A percentile compares a stretch with the other conserved stretches of the same genome.
Evolutionary conservation across 2,888 invertebrate species (phyloP).

Genomic region (Drosophila multiciliata): DNA sequence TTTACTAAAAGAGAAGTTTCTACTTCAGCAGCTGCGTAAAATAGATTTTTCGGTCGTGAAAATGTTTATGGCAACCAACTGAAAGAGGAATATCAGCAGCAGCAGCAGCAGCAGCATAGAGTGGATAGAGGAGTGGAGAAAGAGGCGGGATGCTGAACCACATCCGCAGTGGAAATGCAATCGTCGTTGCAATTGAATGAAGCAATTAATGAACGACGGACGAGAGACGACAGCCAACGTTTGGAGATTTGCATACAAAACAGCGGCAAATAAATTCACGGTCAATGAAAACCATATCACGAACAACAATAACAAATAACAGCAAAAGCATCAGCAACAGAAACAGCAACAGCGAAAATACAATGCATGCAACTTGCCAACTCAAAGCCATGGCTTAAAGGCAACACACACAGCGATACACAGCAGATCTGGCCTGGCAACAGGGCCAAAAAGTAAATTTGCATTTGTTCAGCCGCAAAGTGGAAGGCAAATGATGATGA

Average conservation of each 20-base stretch:
- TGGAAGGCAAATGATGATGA: conserved; percentile 39
- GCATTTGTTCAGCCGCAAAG: conserved; percentile 57
- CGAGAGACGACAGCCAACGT: conserved; percentile 23
- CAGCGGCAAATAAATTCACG: conserved; percentile 64
- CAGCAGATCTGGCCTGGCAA: conserved; percentile 61
- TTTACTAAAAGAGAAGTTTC: conserved; percentile 4
- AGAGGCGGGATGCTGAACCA: background rate
- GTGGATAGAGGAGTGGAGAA: background rate
- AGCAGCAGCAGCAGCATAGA: background rate
- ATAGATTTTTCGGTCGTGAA: conserved; percentile 45
- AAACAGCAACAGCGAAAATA: conserved; percentile 27
- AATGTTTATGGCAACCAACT: conserved; percentile 30
- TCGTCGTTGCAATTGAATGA: conserved; percentile 43
- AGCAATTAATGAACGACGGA: conserved; percentile 55
- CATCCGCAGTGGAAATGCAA: conserved; percentile 38
- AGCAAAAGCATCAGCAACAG: conserved; percentile 10
- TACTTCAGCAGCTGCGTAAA: conserved; percentile 20
- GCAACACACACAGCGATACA: conserved; percentile 2
- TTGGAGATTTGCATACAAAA: conserved; percentile 59
- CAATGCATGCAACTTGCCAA: conserved; percentile 27
- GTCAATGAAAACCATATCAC: conserved; percentile 69
- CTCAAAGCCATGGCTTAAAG: conserved; percentile 26
- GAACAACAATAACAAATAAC: conserved; percentile 30
- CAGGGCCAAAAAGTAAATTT: conserved; percentile 59
- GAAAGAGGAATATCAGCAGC: background rate